These are phyloP conservation scores for Cassiopea xamachana DNA, from an alignment of 30 jellyfish, hydroid and myxozoan genomes.

Conservation along the genomic window DNA sequence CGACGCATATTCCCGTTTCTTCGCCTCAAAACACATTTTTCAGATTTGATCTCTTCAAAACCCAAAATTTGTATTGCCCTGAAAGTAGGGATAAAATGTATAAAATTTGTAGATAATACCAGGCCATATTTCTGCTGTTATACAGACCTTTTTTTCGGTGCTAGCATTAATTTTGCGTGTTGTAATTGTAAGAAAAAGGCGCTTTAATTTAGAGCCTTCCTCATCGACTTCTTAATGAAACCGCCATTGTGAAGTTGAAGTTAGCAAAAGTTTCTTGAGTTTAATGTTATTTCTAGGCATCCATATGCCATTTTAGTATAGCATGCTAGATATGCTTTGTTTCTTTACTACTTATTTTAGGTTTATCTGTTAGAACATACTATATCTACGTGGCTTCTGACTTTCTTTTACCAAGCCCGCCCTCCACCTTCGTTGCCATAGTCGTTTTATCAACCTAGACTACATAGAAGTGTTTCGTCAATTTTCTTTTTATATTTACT, in stretches of 20 bases:
- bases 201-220: slow-evolving; percentile 40
- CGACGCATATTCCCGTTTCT: not conserved
- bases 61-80: slow-evolving; percentile 1
- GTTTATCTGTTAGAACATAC: not conserved
- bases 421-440: not conserved
- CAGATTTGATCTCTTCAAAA: slow-evolving; percentile 17
- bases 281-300: not conserved
- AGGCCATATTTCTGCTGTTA: not conserved
- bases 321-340: not conserved
- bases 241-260: slow-evolving; percentile 42
- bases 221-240: not conserved
- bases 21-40: not conserved
- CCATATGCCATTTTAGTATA: not conserved
- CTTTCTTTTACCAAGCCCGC: not conserved
- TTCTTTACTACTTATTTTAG: not conserved
- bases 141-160: not conserved
- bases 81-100: not conserved
- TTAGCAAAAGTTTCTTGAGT: not conserved
- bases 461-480: not conserved
- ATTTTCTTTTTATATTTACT: not conserved
- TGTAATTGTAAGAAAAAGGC: not conserved
- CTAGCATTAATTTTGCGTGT: not conserved
- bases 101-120: not conserved
- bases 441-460: not conserved
- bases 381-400: not conserved